phyloP scores from a whole-genome alignment of 2,888 invertebrate genomes.

The Icerya purchasi region DNA sequence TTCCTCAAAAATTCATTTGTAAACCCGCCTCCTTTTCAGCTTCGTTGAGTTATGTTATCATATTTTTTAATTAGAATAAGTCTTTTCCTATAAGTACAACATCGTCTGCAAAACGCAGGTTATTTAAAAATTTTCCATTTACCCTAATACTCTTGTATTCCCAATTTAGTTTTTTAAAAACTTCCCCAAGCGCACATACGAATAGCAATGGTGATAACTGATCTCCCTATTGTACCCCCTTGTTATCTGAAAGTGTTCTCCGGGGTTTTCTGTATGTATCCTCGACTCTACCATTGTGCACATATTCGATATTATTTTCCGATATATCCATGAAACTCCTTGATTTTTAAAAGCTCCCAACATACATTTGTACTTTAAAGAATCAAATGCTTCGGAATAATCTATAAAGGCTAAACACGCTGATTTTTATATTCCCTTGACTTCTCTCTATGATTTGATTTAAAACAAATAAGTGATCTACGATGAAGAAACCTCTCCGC shows the following conservation, averaged over 20 bases:
- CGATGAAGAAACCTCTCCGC: too few relatives aligned
- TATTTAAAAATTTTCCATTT: neutral
- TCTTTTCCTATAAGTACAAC: neutral
- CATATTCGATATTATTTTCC: too few relatives aligned
- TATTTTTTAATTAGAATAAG: neutral
- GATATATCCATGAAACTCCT: too few relatives aligned
- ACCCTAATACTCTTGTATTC: neutral
- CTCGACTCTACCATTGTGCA: too few relatives aligned
- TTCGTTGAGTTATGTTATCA: neutral
- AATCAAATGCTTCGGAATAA: too few relatives aligned
- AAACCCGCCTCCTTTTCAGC: neutral
- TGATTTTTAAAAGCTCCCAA: too few relatives aligned
- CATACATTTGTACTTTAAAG: too few relatives aligned
- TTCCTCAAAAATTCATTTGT: neutral
- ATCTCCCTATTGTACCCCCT: neutral
- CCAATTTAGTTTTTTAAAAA: neutral
- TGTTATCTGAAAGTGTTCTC: neutral
- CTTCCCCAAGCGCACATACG: neutral
- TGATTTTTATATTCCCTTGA: too few relatives aligned
- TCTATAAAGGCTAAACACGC: too few relatives aligned
- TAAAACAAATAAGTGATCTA: too few relatives aligned
- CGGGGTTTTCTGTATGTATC: neutral
- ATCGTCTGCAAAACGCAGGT: neutral
- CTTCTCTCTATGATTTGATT: too few relatives aligned
- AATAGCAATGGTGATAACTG: neutral